phyloP scores from a whole-genome alignment of 37 sponge, comb jelly and placozoan genomes.

The Crambe crambe region DNA sequence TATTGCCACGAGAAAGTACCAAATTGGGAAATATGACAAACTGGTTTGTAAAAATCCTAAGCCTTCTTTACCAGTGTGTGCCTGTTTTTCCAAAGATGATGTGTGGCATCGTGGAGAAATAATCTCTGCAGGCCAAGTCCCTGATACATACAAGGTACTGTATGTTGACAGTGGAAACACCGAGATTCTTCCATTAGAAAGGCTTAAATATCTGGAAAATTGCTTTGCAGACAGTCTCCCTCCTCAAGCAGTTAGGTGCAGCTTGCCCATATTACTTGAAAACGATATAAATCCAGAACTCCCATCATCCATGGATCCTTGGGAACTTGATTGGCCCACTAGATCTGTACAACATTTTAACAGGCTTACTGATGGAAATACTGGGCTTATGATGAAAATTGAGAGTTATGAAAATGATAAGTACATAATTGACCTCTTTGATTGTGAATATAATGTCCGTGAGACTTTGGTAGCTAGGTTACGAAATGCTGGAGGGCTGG shows the following conservation, averaged over 20 bases:
- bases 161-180: constrained; percentile 63
- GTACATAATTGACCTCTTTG: constrained; percentile 4
- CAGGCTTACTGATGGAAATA: neutral
- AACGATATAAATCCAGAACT: constrained; percentile 22
- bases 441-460: constrained; percentile 13
- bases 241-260: constrained; percentile 25
- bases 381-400: constrained; percentile 13
- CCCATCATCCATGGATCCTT: neutral
- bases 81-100: constrained; percentile 8
- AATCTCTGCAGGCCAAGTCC: neutral
- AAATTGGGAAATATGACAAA: neutral
- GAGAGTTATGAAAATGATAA: neutral
- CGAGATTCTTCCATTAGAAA: constrained; percentile 23
- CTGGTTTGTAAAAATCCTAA: neutral
- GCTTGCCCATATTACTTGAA: constrained; percentile 9
- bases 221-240: neutral
- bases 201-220: constrained; percentile 27
- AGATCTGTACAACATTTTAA: constrained; percentile 10
- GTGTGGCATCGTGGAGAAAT: constrained; percentile 36
- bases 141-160: constrained; percentile 12
- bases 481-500: neutral
- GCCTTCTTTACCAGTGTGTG: constrained; percentile 22
- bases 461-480: constrained; percentile 22
- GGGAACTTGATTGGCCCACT: constrained; percentile 44
- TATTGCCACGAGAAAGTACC: constrained; percentile 3